Conservation (phyloP, 2,797 vertebrate genomes). For the Rhinatrema bivittatum region DNA sequence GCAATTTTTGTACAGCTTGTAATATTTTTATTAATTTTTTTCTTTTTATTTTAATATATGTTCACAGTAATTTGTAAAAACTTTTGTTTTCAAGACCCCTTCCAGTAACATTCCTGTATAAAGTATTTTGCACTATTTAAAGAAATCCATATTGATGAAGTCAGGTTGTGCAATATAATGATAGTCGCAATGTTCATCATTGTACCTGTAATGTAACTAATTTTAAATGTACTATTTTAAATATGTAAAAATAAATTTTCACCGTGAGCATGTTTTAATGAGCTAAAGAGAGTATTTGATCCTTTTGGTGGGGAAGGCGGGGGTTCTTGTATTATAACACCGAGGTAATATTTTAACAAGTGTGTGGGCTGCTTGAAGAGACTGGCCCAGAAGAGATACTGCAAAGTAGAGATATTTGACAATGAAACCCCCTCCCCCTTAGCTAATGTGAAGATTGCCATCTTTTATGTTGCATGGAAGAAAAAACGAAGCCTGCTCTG, state of each 20-base stretch:
- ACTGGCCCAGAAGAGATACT: too few relatives aligned
- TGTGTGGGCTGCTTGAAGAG: too few relatives aligned
- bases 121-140: constrained; percentile 98
- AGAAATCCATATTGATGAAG: constrained; percentile 77
- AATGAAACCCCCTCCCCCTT: too few relatives aligned
- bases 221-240: constrained; percentile 97
- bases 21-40: constrained; percentile 60
- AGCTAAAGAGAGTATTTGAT: constrained; percentile 60
- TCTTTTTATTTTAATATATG: constrained; percentile 60
- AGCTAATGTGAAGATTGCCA: too few relatives aligned
- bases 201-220: constrained; percentile 91
- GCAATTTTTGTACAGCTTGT: constrained; percentile 82
- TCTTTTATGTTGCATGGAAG: too few relatives aligned
- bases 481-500: too few relatives aligned
- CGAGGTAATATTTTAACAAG: too few relatives aligned
- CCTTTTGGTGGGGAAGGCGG: too few relatives aligned
- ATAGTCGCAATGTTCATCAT: constrained; percentile 79
- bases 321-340: too few relatives aligned
- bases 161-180: constrained; percentile 96
- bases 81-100: constrained; percentile 65
- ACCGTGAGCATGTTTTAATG: constrained; percentile 85
- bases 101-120: constrained; percentile 92
- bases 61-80: constrained; percentile 83
- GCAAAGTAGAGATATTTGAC: too few relatives aligned
- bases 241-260: constrained; percentile 98